phyloP scores from a whole-genome alignment of 1,140 invertebrate genomes.

The Asobara japonica region DNA sequence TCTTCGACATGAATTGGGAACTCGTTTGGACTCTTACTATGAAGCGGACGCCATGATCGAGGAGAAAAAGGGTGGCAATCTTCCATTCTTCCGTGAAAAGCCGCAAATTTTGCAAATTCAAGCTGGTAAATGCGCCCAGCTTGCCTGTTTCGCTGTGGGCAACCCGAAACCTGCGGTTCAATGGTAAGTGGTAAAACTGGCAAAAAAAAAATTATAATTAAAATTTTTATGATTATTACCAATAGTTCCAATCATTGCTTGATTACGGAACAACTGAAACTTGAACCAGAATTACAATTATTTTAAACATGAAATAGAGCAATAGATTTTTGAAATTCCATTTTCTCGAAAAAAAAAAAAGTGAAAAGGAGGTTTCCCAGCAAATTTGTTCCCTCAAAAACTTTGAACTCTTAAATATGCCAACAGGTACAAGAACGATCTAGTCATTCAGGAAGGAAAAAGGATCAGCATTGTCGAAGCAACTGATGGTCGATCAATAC shows the following conservation, averaged over 20 bases:
- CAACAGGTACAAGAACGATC: conserved; percentile 94
- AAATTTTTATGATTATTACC: too few relatives aligned
- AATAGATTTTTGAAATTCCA: too few relatives aligned
- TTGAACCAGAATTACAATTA: too few relatives aligned
- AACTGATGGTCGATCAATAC: conserved; percentile 79
- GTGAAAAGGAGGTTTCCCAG: too few relatives aligned
- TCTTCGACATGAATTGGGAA: conserved; percentile 82
- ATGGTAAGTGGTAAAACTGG: too few relatives aligned
- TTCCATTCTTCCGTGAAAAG: conserved; percentile 85
- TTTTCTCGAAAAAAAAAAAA: too few relatives aligned
- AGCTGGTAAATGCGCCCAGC: conserved; percentile 79
- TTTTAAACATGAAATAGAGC: too few relatives aligned
- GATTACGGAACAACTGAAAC: too few relatives aligned
- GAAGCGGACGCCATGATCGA: conserved; percentile 87
- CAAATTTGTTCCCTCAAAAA: too few relatives aligned
- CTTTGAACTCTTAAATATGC: too few relatives aligned
- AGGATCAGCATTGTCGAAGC: conserved; percentile 81
- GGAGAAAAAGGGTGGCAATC: conserved; percentile 79
- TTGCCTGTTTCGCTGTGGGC: conserved; percentile 88
- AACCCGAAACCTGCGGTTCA: conserved; percentile 91
- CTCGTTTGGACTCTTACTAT: conserved; percentile 81
- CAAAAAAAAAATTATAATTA: too few relatives aligned
- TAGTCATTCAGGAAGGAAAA: conserved; percentile 82
- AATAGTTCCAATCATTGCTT: too few relatives aligned
- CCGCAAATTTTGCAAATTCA: conserved; percentile 81